Conservation (phyloP, 2,888 invertebrate species). For the Microchrysa polita region DNA sequence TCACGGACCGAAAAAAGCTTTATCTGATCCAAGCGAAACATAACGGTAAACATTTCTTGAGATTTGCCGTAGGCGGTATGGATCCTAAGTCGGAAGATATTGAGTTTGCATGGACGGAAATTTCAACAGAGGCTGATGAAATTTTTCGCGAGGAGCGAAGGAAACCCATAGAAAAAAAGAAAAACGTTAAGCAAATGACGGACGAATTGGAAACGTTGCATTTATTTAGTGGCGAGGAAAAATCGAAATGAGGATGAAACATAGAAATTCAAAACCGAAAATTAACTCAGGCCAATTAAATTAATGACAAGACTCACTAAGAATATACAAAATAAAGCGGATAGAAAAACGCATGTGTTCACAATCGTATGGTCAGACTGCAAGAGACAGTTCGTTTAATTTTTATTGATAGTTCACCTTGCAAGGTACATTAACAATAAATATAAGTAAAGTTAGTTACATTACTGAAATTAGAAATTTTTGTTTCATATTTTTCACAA, state of each 20-base stretch:
- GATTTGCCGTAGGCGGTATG: constrained; percentile 85
- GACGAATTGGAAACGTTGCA: constrained; percentile 19
- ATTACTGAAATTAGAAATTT: too few species aligned
- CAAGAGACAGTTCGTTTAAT: too few species aligned
- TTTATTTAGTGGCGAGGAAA: not conserved
- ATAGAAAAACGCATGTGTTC: too few species aligned
- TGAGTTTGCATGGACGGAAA: constrained; percentile 76
- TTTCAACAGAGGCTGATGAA: constrained; percentile 68
- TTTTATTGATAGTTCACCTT: too few species aligned
- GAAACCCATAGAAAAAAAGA: not conserved
- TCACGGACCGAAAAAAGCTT: constrained; percentile 80
- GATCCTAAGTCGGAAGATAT: constrained; percentile 77
- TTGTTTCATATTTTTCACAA: too few species aligned
- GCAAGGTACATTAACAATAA: too few species aligned
- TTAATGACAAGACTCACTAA: too few species aligned
- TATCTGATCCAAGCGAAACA: constrained; percentile 83
- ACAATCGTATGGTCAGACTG: too few species aligned
- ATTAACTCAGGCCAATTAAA: too few species aligned
- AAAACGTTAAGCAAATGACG: not conserved
- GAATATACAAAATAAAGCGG: too few species aligned
- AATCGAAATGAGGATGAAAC: constrained; percentile 28
- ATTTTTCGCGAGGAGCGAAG: constrained; percentile 52
- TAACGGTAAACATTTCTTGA: constrained; percentile 74
- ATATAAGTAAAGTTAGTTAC: too few species aligned
- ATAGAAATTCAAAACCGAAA: too few species aligned